A percentile compares a stretch with the other conserved stretches of the same genome.
These are phyloP conservation scores for Tamandua tetradactyla DNA, from an alignment of 2,797 vertebrate species.

Conservation along the genomic window DNA sequence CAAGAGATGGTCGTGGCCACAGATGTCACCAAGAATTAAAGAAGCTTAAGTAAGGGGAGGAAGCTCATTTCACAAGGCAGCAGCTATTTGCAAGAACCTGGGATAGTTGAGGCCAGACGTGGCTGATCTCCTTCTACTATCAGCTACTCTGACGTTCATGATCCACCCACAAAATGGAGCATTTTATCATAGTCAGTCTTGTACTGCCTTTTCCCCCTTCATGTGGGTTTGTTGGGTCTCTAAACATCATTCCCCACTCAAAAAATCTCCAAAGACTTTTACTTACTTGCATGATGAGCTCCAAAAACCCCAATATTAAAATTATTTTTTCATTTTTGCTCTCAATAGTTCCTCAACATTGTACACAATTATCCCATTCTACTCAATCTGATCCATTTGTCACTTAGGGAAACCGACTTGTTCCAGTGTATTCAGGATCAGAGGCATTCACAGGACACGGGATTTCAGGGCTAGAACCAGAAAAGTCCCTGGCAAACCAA, in stretches of 20 bases:
- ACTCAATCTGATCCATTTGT: neutral
- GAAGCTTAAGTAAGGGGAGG: neutral
- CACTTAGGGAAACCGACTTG: neutral
- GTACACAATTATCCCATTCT: neutral
- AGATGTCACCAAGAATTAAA: neutral
- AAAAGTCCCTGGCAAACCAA: neutral
- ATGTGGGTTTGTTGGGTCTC: fast-evolving
- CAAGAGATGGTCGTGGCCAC: neutral
- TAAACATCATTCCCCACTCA: neutral
- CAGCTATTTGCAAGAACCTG: neutral
- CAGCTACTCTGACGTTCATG: neutral
- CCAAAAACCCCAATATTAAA: neutral
- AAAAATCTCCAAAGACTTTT: neutral
- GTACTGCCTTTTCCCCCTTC: neutral
- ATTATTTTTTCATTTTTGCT: neutral
- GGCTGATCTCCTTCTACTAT: neutral
- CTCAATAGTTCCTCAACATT: neutral
- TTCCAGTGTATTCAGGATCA: neutral
- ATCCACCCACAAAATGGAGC: fast-evolving
- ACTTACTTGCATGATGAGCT: neutral
- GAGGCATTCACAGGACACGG: neutral
- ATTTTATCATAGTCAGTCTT: fast-evolving
- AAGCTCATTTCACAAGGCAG: neutral
- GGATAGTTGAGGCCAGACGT: neutral
- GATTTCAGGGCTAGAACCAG: neutral